phyloP scores from a whole-genome alignment of 2,888 invertebrate species.

The Acronicta aceris region DNA sequence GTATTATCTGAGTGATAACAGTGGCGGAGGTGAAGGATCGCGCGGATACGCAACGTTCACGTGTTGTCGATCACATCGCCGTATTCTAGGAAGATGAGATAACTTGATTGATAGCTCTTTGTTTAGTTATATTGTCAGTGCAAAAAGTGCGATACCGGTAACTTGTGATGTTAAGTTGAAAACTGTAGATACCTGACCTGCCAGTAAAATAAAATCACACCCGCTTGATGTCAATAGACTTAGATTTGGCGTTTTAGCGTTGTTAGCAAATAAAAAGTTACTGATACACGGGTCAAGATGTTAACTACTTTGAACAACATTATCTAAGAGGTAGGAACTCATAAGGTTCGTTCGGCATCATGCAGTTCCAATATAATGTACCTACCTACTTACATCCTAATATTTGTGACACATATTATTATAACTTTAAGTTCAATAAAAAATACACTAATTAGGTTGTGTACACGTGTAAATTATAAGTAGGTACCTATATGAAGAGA shows the following conservation, averaged over 20 bases:
- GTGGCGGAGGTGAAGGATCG: slow-evolving; percentile 82
- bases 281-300: too few relatives aligned
- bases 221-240: neutral
- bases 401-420: too few relatives aligned
- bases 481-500: slow-evolving; percentile 11
- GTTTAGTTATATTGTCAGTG: slow-evolving; percentile 57
- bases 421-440: too few relatives aligned
- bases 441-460: too few relatives aligned
- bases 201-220: neutral
- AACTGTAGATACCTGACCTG: neutral
- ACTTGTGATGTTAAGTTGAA: slow-evolving; percentile 1
- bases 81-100: slow-evolving; percentile 72
- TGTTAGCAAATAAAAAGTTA: too few relatives aligned
- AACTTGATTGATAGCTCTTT: slow-evolving; percentile 82
- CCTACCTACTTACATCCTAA: too few relatives aligned
- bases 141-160: slow-evolving; percentile 29
- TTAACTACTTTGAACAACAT: too few relatives aligned
- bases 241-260: too few relatives aligned
- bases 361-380: too few relatives aligned
- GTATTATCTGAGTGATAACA: slow-evolving; percentile 69
- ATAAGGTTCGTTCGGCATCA: too few relatives aligned
- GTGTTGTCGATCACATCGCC: slow-evolving; percentile 69
- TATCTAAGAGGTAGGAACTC: too few relatives aligned
- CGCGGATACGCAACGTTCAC: slow-evolving; percentile 72
- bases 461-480: too few relatives aligned